Evolutionary conservation across 92 coral and sea anemone species (phyloP), one percentile per base, ranked within the genome.

Genomic region (Epizoanthus stellaris): DNA sequence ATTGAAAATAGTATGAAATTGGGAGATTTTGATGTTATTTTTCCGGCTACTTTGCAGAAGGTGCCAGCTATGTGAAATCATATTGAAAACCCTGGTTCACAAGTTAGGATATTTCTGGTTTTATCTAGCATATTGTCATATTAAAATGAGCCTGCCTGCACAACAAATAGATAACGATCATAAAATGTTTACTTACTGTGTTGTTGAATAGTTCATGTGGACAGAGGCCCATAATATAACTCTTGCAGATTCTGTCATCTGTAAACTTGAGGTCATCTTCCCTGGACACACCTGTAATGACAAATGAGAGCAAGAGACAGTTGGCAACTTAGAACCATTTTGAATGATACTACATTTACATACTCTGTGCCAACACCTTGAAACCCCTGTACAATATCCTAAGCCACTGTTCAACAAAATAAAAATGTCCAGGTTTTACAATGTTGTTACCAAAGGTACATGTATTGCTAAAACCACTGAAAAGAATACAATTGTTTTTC

Each of bases 141-240:
- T 0, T 45, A 45, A 45, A 45, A 6, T 45, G 52, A 0, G 52
- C 52, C 23, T 13, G 13, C 40, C 4, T 30, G 7, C 3, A 39
- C 5, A 36, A 23, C 39, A 10, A 40, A 15, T 3, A 36, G 10
- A 20, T 12, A 70, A 70, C 2, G 10, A 30, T 3, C 9, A 43
- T 1, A 3, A 36, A 20, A 7, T 58, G 25, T 13, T 52, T 64
- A 77, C 98, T 94, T 81, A 97, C 99, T 23, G 99, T 97, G 93
- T 97, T 97, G 90, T 97, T 94, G 80, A 97, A 97, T 16, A 97
- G 94, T 42, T 91, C 97, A 82, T 97, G 99, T 58, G 99, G 99
- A 25, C 99, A 97, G 54, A 97, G 97, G 19, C 99, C 99, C 99
- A 94, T 97, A 47, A 97, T 87, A 79, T 81, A 97, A 84, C 99